Base-by-base conservation (phyloP, 2,888 invertebrate species). In the Germaria angustata region DNA sequence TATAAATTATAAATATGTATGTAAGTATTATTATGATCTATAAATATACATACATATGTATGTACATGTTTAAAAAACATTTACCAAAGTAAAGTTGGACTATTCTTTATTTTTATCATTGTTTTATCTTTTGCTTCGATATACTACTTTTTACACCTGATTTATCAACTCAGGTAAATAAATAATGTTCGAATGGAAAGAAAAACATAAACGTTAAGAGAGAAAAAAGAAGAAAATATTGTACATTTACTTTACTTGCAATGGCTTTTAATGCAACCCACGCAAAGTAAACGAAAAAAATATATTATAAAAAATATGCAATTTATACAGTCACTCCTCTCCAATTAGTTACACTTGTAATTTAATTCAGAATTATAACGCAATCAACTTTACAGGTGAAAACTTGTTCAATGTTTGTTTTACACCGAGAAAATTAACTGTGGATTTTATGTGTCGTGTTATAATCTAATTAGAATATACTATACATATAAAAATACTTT, bases 131-230 rank as follows among this genome's bases (percentile, higher is more conserved):
- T 68, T 68, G 51, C 34, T 61, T 11, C 34, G 17, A 69, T 69
- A 51, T 77, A 53, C 44, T 61, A 69, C 57, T 53, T 82, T 79
- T 71, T 82, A 71, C 82, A 82, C 82, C 75, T 82, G 82, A 82
- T 71, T 76, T 75, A 71, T 75, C 71, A 75, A 79, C 59, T 68
- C 79, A 80, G 53, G 44, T 66, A 36, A 66, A 59, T 72, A 66
- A 63, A 59, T 72, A 66, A 63, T 66, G 66, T 69, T 49, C 7
- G n/a, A 7, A 44, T 51, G 32, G 39, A 59, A 41, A 57, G 9
- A 59, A 59, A 65, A 32, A 55, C 39, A n/a, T 44, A 39, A 68
- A 63, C 15, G 11, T 34, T 36, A 53, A 44, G 44, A 66, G 17
- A 51, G 61, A 49, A 36, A 28, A 28, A 28, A 3, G 28, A 5